Conservation (phyloP, 2,113 vertebrate genomes). For the Aplodontia rufa region DNA sequence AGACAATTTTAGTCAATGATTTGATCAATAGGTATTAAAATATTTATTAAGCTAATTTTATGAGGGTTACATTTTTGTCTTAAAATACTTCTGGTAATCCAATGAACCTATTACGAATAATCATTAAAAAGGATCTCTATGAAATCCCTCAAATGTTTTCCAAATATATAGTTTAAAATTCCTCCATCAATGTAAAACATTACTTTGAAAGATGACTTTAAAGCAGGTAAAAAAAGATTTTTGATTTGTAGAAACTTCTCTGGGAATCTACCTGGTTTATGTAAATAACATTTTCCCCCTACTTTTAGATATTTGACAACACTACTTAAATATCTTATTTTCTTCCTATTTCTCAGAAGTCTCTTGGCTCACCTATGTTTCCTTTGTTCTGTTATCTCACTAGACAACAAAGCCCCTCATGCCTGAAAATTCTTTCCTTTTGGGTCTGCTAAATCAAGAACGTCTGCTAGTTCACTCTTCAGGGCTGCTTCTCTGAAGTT, state of each 20-base stretch:
- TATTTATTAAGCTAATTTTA: conserved; percentile 29
- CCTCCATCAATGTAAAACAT: neutral
- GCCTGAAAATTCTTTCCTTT: conserved; percentile 23
- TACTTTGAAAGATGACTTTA: neutral
- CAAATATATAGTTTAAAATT: neutral
- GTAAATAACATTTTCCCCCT: conserved; percentile 29
- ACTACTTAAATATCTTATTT: conserved; percentile 3
- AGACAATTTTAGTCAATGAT: neutral
- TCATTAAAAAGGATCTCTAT: neutral
- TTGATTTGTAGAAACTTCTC: neutral
- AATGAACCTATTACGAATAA: neutral
- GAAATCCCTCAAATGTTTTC: neutral
- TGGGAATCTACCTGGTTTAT: conserved; percentile 14
- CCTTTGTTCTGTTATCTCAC: conserved; percentile 52
- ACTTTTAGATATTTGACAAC: conserved; percentile 27
- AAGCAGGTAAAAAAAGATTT: conserved; percentile 21
- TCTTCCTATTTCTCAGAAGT: conserved; percentile 21
- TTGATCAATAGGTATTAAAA: neutral
- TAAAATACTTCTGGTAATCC: neutral
- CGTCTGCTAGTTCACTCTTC: neutral
- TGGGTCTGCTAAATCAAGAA: conserved; percentile 42
- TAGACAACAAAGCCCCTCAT: conserved; percentile 34
- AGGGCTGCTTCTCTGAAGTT: conserved; percentile 36
- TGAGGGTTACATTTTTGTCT: neutral
- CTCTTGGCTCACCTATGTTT: neutral